Evolutionary conservation across 2,113 vertebrate species (phyloP), one percentile per base, ranked within the genome.

Genomic region (Atherinomorus stipes): DNA sequence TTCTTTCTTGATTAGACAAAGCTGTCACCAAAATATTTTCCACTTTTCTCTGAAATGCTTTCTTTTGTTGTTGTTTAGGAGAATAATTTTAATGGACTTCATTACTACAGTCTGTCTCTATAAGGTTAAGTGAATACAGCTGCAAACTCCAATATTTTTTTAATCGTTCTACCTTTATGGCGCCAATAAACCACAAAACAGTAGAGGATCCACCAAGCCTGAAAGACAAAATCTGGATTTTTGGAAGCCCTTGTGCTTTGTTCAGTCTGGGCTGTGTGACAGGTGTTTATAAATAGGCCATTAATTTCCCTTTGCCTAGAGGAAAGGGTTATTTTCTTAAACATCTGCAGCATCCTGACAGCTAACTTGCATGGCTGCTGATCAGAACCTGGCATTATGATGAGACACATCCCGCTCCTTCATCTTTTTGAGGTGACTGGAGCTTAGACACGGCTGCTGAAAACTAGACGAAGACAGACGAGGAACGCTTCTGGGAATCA

Each of bases 201-300:
- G 37, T 18, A 28, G 15, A 57, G 62, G 26, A 71, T 37, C n/a
- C n/a, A 63, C 11, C 59, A 9, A 61, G 1, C 6, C n/a, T 25
- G 19, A 45, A 56, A 23, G 16, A 52, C 11, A 76, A 42, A 68
- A n/a, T 8, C 19, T 63, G 60, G 26, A 57, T 51, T 42, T 80
- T 78, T 71, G 16, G 57, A 54, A 57, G 76, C 28, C 23, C 21
- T 40, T 57, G 22, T 75, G 66, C 40, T 83, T 86, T 76, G 52
- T 72, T 80, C 58, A 9, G 81, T 75, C 63, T 76, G 66, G 67
- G 86, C 78, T 56, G 23, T 67, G 53, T 85, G 81, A 85, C 84
- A 90, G 80, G 77, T 92, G 92, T 90, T 91, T 89, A 88, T 72
- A 83, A 70, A 71, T 71, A 75, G 61, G 0, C 63, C 26, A 69